phyloP scores from a whole-genome alignment of 1,140 invertebrate species.

The Notospermus geniculatus region DNA sequence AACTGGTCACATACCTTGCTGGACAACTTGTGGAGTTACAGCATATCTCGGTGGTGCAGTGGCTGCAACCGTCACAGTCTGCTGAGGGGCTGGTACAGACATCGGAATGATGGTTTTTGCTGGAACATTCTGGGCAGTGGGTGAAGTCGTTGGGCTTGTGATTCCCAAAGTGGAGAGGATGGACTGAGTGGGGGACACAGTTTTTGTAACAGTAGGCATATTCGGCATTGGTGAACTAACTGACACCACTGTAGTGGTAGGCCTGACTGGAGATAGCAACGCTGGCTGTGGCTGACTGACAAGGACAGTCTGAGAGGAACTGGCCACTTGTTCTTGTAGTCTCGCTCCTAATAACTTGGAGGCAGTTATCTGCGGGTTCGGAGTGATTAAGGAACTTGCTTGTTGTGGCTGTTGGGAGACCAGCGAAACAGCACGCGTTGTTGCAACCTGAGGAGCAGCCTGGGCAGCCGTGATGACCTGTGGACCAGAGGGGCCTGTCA shows the following conservation, averaged over 20 bases:
- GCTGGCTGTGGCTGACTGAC: background rate
- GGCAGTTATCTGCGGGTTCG: constrained; percentile 6
- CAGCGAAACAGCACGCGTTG: background rate
- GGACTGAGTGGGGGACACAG: background rate
- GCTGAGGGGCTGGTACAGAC: too few relatives aligned
- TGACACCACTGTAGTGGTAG: too few relatives aligned
- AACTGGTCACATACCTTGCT: constrained; percentile 44
- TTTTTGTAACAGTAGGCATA: constrained; percentile 13
- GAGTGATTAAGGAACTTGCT: constrained; percentile 5
- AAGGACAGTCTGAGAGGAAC: too few relatives aligned
- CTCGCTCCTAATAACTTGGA: constrained; percentile 17
- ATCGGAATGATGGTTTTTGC: too few relatives aligned
- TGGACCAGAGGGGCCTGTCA: background rate
- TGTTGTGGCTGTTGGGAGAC: constrained; percentile 14
- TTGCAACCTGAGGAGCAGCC: background rate
- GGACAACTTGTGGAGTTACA: constrained; percentile 52
- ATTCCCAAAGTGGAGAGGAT: too few relatives aligned
- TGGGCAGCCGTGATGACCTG: background rate
- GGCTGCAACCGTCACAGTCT: constrained; percentile 10
- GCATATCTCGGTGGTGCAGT: constrained; percentile 37
- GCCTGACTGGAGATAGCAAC: background rate
- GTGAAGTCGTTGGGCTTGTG: too few relatives aligned
- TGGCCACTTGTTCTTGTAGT: too few relatives aligned
- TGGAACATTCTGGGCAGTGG: too few relatives aligned
- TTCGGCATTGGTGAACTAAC: constrained; percentile 8